Conservation (phyloP, 64 coral and sea anemone genomes). For the Dendronephthya gigantea region DNA sequence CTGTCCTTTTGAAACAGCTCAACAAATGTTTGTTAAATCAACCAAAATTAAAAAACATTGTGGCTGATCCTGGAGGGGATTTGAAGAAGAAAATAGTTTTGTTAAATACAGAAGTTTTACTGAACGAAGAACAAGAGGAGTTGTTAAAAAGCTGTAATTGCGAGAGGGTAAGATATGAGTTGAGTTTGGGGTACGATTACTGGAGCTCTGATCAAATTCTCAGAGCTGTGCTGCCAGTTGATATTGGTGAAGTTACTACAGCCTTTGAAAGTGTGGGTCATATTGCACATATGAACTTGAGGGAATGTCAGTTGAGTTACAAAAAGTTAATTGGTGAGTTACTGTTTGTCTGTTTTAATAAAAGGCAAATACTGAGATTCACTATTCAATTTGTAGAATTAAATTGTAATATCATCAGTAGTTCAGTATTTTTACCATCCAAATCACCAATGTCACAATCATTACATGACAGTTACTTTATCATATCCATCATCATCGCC, state of each 20-base stretch:
- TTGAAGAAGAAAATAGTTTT: conserved; percentile 62
- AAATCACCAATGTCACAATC: neutral
- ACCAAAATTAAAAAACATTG: conserved; percentile 74
- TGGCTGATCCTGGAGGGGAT: conserved; percentile 37
- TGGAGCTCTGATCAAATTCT: conserved; percentile 85
- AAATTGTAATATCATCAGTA: neutral
- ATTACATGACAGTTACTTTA: no score
- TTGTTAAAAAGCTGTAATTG: conserved; percentile 37
- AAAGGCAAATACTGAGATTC: no score
- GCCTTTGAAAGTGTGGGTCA: conserved; percentile 93
- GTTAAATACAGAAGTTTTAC: conserved; percentile 38
- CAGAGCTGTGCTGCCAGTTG: conserved; percentile 58
- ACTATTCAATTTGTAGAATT: no score
- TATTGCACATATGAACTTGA: conserved; percentile 83
- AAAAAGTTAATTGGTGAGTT: conserved; percentile 71
- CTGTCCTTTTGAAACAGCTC: conserved; percentile 60
- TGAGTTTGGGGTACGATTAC: conserved; percentile 59
- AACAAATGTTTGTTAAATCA: conserved; percentile 60
- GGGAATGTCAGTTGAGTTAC: conserved; percentile 61
- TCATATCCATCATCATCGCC: neutral
- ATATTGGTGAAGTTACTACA: conserved; percentile 66
- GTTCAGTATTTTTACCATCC: neutral
- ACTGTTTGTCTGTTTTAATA: no score
- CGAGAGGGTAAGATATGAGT: conserved; percentile 39
- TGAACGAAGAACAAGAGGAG: conserved; percentile 43